Evolutionary conservation across 2,888 invertebrate genomes (phyloP).

Genomic region (Autographa pulchrina): DNA sequence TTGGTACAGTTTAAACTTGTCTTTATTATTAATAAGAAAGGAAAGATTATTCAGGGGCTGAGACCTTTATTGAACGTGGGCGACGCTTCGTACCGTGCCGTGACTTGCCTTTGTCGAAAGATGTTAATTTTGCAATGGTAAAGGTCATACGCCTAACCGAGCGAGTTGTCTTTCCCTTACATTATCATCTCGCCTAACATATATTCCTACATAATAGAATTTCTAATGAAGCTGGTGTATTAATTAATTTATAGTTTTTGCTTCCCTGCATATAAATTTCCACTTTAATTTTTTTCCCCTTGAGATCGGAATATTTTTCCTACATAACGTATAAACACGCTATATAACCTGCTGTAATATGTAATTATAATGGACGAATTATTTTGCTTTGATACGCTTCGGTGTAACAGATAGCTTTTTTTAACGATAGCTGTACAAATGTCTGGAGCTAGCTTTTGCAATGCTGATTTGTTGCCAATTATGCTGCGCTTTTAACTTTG

Average conservation of each 20-base stretch:
- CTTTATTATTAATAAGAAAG: not conserved
- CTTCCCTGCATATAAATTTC: no score
- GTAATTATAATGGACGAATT: no score
- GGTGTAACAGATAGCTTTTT: constrained; percentile 38
- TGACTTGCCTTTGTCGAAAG: not conserved
- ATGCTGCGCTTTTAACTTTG: constrained; percentile 45
- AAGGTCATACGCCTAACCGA: not conserved
- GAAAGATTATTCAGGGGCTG: not conserved
- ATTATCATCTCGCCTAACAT: no score
- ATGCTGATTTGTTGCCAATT: constrained; percentile 54
- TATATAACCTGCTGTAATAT: no score
- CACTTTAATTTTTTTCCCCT: no score
- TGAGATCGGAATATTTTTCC: no score
- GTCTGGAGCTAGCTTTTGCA: constrained; percentile 40
- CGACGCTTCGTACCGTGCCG: not conserved
- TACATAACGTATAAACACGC: no score
- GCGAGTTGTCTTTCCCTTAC: no score
- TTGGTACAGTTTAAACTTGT: not conserved
- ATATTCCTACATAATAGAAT: no score
- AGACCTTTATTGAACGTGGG: not conserved
- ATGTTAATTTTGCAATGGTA: not conserved
- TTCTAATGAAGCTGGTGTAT: no score
- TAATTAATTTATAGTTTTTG: no score
- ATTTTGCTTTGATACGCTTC: constrained; percentile 5
- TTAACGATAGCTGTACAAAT: constrained; percentile 53